Percentiles rank a stretch among this genome's conserved stretches.
Evolutionary conservation across 1,140 invertebrate species (phyloP).

Genomic region (Pteromalus puparum): DNA sequence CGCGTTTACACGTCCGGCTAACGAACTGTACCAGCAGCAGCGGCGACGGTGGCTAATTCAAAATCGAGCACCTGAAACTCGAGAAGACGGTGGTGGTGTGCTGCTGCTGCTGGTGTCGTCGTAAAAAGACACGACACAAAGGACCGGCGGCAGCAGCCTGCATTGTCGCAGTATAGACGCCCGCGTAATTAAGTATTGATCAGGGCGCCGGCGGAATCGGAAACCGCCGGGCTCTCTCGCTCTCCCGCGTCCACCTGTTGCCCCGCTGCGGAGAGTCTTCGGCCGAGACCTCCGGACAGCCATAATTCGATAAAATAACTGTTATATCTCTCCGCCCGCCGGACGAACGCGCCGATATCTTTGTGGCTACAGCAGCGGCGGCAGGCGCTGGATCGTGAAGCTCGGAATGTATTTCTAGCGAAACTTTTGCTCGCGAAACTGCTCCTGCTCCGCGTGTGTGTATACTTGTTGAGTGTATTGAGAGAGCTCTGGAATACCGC

Average conservation of each 20-base stretch:
- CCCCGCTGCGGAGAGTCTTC: neutral
- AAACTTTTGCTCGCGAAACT: neutral
- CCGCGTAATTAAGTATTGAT: slow-evolving; percentile 44
- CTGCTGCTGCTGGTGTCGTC: neutral
- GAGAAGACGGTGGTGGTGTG: neutral
- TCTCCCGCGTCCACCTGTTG: slow-evolving; percentile 28
- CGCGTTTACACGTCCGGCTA: too few species aligned
- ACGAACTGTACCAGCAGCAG: neutral
- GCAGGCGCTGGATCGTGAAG: neutral
- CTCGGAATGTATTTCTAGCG: neutral
- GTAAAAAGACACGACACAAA: neutral
- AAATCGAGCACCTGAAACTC: neutral
- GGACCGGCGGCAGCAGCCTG: neutral
- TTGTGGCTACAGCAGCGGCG: neutral
- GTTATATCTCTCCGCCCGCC: neutral
- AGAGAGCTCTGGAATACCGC: too few species aligned
- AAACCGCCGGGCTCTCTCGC: slow-evolving; percentile 12
- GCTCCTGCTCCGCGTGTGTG: neutral
- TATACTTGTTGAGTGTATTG: neutral
- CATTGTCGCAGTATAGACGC: neutral
- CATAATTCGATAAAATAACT: slow-evolving; percentile 24
- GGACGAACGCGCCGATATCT: neutral
- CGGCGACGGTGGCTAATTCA: neutral
- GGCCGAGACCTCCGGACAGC: neutral
- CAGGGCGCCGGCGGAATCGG: slow-evolving; percentile 22